These are phyloP conservation scores for Bembecia ichneumoniformis DNA, from an alignment of 2,888 invertebrate genomes.

Conservation along the genomic window DNA sequence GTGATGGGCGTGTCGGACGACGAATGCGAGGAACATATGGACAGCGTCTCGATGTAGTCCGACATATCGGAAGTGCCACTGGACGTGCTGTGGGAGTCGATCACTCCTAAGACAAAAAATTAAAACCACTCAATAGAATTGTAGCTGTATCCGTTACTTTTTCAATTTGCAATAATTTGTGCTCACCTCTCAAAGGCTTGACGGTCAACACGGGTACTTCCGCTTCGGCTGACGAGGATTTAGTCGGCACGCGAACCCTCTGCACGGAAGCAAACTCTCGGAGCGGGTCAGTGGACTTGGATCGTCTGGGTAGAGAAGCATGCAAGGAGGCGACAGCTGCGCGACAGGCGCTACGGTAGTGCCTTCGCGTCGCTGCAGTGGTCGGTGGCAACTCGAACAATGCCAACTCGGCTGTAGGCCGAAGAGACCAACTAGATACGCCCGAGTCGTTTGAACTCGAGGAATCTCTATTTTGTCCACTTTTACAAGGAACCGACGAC, in stretches of 20 bases:
- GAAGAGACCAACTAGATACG: conserved; percentile 77
- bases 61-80: conserved; percentile 91
- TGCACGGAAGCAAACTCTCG: conserved; percentile 74
- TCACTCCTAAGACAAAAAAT: conserved; percentile 30
- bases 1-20: conserved; percentile 81
- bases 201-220: conserved; percentile 80
- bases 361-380: conserved; percentile 64
- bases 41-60: conserved; percentile 88
- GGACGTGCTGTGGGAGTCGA: conserved; percentile 82
- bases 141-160: too few relatives aligned
- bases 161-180: background rate
- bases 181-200: conserved; percentile 63
- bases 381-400: conserved; percentile 76
- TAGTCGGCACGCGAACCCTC: conserved; percentile 71
- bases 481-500: conserved; percentile 75
- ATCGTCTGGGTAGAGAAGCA: conserved; percentile 76
- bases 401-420: conserved; percentile 60
- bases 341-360: conserved; percentile 71
- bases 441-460: conserved; percentile 88
- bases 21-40: conserved; percentile 85
- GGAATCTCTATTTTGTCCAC: conserved; percentile 80
- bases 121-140: background rate
- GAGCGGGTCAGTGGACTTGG: conserved; percentile 78
- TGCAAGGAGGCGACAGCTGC: conserved; percentile 67
- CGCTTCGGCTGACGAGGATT: conserved; percentile 83